Evolutionary conservation across 2,797 vertebrate genomes (phyloP), one percentile per base, ranked within the genome.

Genomic region (Neoniphon sammara): DNA sequence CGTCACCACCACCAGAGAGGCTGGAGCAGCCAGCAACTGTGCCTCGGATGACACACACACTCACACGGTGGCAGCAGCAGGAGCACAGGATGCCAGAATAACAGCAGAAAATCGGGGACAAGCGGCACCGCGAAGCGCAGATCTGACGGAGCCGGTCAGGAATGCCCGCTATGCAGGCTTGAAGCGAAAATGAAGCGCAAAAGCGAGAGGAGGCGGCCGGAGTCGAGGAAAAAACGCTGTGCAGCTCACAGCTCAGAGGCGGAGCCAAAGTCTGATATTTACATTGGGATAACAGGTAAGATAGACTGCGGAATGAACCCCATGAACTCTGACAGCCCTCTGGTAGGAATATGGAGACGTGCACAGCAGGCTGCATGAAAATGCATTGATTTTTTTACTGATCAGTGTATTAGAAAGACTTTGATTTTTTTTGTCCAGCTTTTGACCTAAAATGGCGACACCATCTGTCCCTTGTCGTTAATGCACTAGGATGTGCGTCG

Each of bases 231-330:
- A 78, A 94, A 93, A 77, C 92, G 92, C 79, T 91, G 92, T 74
- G 87, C 93, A 70, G 91, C 91, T 67, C 88, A 67, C 70, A 85
- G 90, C 87, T 89, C 88, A 50, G 91, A 92, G 92, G 93, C 90
- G 90, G 93, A 92, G 91, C 88, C 87, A 74, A 84, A 74, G 81
- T 80, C 90, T 42, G 93, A 94, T 84, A 86, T 94, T 91, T 93
- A 93, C 93, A 89, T 93, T 79, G 85, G 88, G 76, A 92, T 95
- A 89, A 90, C 94, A 93, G 95, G 95, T 95, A 94, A 93, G 85
- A 7, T 56, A 74, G 63, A 34, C 61, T 80, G 87, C 80, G 63
- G 56, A 42, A 62, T 27, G 81, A 84, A 85, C 82, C 67, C 73
- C 8, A 62, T 74, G 81, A 87, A 88, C 80, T 85, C 81, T 52